Evolutionary conservation across 2,113 vertebrate genomes (phyloP).

Genomic region (Prochilodus magdalenae): DNA sequence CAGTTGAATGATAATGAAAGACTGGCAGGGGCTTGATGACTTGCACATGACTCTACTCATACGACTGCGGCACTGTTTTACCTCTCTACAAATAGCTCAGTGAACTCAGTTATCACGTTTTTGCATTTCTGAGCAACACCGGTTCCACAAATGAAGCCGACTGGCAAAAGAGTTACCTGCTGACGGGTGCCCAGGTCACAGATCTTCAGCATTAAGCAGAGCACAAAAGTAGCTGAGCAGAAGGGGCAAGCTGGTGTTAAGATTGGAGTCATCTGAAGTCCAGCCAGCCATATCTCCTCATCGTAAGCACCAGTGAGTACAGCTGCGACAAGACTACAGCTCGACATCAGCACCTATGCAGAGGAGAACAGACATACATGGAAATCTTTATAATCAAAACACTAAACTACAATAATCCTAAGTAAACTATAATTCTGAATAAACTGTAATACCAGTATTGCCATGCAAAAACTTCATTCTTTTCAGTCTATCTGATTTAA

Average conservation of each 20-base stretch:
- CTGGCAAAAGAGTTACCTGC: slow-evolving; percentile 66
- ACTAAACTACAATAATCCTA: neutral
- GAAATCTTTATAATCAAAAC: neutral
- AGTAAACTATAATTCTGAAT: neutral
- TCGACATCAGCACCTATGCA: slow-evolving; percentile 82
- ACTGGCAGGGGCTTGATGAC: neutral
- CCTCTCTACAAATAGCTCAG: neutral
- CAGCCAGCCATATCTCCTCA: slow-evolving; percentile 97
- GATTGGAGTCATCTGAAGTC: slow-evolving; percentile 94
- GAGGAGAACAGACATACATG: neutral
- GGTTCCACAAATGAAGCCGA: neutral
- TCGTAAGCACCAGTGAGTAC: slow-evolving; percentile 88
- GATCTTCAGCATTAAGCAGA: slow-evolving; percentile 87
- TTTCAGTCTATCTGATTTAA: neutral
- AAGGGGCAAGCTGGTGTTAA: slow-evolving; percentile 91
- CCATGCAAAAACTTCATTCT: neutral
- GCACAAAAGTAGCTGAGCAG: slow-evolving; percentile 86
- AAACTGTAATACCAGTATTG: neutral
- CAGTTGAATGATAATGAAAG: too few relatives aligned
- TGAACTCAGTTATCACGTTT: neutral
- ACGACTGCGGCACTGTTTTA: neutral
- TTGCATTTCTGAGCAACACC: neutral
- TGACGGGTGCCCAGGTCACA: slow-evolving; percentile 77
- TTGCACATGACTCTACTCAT: neutral
- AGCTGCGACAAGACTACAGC: slow-evolving; percentile 88